Evolutionary conservation across 1,140 invertebrate genomes (phyloP).

Genomic region (Magallana angulata): DNA sequence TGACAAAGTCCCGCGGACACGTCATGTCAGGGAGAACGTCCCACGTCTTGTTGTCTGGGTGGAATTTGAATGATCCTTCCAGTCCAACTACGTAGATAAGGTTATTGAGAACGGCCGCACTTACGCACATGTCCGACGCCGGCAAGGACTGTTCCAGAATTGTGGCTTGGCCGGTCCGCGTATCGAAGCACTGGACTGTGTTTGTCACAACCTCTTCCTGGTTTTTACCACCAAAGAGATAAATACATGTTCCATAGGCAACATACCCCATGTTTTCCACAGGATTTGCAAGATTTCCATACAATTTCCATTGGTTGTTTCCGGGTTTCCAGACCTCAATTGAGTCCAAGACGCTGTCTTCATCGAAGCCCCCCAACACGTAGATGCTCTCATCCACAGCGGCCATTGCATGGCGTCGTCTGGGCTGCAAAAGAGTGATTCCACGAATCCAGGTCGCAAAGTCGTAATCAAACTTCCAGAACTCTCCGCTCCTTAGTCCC

Average conservation of each 20-base stretch:
- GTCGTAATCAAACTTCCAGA: slow-evolving; percentile 76
- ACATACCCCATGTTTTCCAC: slow-evolving; percentile 77
- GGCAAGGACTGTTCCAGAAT: slow-evolving; percentile 68
- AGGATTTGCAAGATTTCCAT: slow-evolving; percentile 66
- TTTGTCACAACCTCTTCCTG: slow-evolving; percentile 75
- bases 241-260: slow-evolving; percentile 71
- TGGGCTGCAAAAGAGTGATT: slow-evolving; percentile 70
- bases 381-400: slow-evolving; percentile 73
- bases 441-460: slow-evolving; percentile 75
- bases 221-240: slow-evolving; percentile 76
- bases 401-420: slow-evolving; percentile 75
- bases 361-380: slow-evolving; percentile 76
- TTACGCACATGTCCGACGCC: slow-evolving; percentile 76
- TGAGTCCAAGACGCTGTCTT: slow-evolving; percentile 72
- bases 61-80: slow-evolving; percentile 74
- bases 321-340: slow-evolving; percentile 74
- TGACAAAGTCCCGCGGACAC: slow-evolving; percentile 74
- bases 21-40: slow-evolving; percentile 73
- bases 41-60: slow-evolving; percentile 69
- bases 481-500: slow-evolving; percentile 73
- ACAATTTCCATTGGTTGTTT: slow-evolving; percentile 69
- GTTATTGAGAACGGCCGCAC: slow-evolving; percentile 70
- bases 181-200: slow-evolving; percentile 74
- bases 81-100: slow-evolving; percentile 75
- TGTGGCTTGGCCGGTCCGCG: slow-evolving; percentile 63